Base-by-base conservation (phyloP, 2,113 vertebrate species). In the Otolemur garnettii region DNA sequence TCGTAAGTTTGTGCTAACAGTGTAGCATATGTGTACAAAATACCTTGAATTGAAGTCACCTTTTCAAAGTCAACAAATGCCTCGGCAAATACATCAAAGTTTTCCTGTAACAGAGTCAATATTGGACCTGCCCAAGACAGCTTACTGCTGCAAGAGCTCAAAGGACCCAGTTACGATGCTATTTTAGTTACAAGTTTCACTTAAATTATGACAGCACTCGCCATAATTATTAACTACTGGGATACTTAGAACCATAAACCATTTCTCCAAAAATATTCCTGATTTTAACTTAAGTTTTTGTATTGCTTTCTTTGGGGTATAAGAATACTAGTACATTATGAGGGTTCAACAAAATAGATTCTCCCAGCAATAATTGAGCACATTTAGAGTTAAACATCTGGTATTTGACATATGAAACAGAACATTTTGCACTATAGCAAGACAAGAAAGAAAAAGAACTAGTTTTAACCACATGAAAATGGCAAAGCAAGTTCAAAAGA, bases 61-160 rank as follows among this genome's bases (percentile, higher is more conserved):
- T 94, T 96, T 95, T 89, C 85, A 91, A 96, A 96, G 60, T 90
- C 81, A 95, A 95, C 60, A 95, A 95, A 86, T 60, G 68, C 69
- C 64, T 88, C 4, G 3, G 75, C 42, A 79, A 94, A 95, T 53
- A 94, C 62, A 92, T 60, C 82, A 89, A 94, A 95, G 82, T 2
- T 10, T 96, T 57, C 38, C 66, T 68, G 45, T 91, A 90, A 89
- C 12, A 85, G 18, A 79, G 94, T 96, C 89, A 94, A 66, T 94
- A 90, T 88, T 79, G 91, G 62, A 86, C 69, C 57, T 90, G 26
- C 22, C 53, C 68, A 74, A 69, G n/a, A 50, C 62, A 88, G n/a
- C n/a, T 84, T 71, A 78, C 53, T 92, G 60, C 22, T 82, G 24
- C 38, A 45, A 78, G 89, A 42, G 81, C 81, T 55, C 74, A 78